Conservation (phyloP, 2,113 vertebrate species). For the Antechinus flavipes region DNA sequence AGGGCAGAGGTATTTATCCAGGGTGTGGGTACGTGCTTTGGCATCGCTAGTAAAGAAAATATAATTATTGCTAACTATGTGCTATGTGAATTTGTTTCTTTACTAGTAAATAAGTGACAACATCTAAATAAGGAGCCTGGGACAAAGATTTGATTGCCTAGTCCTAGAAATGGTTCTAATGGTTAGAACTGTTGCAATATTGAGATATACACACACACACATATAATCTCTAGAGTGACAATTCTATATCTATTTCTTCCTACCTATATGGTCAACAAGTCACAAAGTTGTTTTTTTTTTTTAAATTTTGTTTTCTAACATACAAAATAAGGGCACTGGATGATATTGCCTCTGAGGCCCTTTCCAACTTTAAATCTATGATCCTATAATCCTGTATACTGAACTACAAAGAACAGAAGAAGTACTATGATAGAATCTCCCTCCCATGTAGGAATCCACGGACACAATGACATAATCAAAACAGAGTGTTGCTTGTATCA, state of each 20-base stretch:
- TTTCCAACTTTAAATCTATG: neutral
- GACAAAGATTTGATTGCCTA: neutral
- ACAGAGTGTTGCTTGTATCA: conserved; percentile 54
- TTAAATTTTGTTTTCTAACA: neutral
- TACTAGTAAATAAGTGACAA: neutral
- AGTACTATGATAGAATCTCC: neutral
- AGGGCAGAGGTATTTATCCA: neutral
- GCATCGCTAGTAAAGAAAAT: neutral
- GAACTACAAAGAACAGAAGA: neutral
- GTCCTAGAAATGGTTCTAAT: neutral
- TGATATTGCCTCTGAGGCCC: neutral
- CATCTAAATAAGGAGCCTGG: neutral
- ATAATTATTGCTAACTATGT: neutral
- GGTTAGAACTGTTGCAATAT: neutral
- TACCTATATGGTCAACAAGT: neutral
- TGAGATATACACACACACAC: neutral
- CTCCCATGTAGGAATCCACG: neutral
- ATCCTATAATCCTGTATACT: neutral
- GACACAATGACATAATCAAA: neutral
- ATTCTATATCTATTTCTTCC: neutral
- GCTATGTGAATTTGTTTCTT: too few relatives aligned
- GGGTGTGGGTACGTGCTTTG: neutral
- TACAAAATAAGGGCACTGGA: neutral
- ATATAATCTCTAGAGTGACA: neutral
- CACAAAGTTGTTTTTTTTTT: neutral